Evolutionary conservation across 2,888 invertebrate genomes (phyloP).

Genomic region (Oeneis ivallda): DNA sequence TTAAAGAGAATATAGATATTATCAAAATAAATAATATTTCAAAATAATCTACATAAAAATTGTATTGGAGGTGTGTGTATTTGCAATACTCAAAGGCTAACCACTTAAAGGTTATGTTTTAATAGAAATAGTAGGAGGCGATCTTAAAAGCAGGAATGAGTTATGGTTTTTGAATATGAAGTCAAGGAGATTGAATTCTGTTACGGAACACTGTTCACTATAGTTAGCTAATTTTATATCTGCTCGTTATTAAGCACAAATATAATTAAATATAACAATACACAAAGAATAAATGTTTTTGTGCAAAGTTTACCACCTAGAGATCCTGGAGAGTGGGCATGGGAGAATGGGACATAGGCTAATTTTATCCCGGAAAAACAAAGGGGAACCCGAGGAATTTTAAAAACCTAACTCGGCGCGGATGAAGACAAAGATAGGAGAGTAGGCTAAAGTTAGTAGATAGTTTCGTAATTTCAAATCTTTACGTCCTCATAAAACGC

Average conservation of each 20-base stretch:
- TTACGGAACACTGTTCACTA: slow-evolving; percentile 21
- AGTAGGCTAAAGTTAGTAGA: no score
- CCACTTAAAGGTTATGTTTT: slow-evolving; percentile 19
- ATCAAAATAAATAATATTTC: slow-evolving; percentile 1
- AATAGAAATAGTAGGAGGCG: slow-evolving; percentile 12
- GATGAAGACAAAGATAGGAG: no score
- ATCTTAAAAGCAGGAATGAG: slow-evolving; percentile 18
- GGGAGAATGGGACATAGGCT: no score
- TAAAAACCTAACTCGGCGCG: no score
- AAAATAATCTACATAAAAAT: slow-evolving; percentile 5
- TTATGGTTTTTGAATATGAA: slow-evolving; percentile 27
- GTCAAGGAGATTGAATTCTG: slow-evolving; percentile 20
- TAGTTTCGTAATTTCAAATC: no score
- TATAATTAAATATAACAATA: no score
- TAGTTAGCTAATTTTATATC: slow-evolving; percentile 24
- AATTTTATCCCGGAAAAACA: no score
- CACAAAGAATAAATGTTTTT: neutral
- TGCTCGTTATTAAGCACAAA: no score
- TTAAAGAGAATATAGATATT: neutral
- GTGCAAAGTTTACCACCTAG: no score
- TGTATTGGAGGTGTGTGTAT: slow-evolving; percentile 9
- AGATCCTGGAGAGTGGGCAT: no score
- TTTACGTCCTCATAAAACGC: no score
- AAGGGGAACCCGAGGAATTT: no score
- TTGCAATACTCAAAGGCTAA: slow-evolving; percentile 18